These are phyloP conservation scores for Rhea pennata DNA, from an alignment of 2,113 vertebrate genomes.

Conservation along the genomic window DNA sequence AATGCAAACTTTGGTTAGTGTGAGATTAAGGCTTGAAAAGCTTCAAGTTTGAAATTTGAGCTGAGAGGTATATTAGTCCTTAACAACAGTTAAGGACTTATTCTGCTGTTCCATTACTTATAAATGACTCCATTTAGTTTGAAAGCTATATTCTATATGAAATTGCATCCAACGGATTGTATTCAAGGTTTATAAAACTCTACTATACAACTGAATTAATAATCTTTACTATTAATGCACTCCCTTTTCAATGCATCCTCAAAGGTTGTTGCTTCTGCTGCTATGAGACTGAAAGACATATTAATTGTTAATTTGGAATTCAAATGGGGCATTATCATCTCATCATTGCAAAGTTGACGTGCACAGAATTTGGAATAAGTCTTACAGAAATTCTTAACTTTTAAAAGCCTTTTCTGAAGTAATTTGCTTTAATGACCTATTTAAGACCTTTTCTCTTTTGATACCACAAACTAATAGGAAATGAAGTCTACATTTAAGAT, in stretches of 20 bases:
- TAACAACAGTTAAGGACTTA: background rate
- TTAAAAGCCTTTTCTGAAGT: background rate
- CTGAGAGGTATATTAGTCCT: background rate
- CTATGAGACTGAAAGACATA: background rate
- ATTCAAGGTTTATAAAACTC: background rate
- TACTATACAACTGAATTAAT: background rate
- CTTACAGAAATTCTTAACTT: background rate
- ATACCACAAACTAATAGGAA: background rate
- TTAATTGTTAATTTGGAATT: conserved; percentile 36
- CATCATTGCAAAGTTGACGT: background rate
- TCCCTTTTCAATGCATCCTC: conserved; percentile 10
- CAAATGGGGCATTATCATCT: conserved; percentile 12
- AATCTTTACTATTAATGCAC: conserved; percentile 7
- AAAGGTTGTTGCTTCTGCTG: conserved; percentile 9
- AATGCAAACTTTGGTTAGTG: background rate
- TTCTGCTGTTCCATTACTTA: conserved; percentile 8
- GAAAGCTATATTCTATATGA: background rate
- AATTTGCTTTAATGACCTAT: conserved; percentile 24
- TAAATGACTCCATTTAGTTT: background rate
- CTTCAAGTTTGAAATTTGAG: background rate
- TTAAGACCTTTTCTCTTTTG: conserved; percentile 9
- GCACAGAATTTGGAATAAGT: background rate
- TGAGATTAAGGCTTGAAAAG: background rate
- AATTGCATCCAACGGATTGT: background rate
- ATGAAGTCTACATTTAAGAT: too few species aligned